phyloP scores from a whole-genome alignment of 2,113 vertebrate genomes.

The Fukomys damarensis region DNA sequence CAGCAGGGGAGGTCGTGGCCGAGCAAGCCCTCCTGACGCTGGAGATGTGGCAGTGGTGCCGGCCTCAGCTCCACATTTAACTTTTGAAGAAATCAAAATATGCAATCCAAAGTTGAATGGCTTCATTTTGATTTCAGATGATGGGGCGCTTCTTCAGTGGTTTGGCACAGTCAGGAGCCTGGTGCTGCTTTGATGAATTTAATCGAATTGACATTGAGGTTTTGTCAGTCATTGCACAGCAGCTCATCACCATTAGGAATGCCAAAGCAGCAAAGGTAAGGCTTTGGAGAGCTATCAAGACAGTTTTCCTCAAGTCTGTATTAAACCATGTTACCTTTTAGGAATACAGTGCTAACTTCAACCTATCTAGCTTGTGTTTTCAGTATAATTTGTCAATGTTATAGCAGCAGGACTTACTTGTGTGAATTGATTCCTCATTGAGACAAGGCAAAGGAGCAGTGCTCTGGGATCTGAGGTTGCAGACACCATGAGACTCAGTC shows the following conservation, averaged over 20 bases:
- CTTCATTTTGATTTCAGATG: conserved; percentile 85
- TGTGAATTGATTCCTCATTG: not conserved
- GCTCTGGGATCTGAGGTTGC: not conserved
- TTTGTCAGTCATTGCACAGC: conserved; percentile 91
- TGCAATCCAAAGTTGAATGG: not conserved
- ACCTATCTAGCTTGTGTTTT: not conserved
- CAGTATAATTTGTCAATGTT: not conserved
- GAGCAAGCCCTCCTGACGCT: too few relatives aligned
- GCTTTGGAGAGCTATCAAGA: accelerated
- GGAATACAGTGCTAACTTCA: not conserved
- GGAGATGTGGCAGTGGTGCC: too few relatives aligned
- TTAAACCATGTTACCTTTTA: not conserved
- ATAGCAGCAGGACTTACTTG: not conserved
- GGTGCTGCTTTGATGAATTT: conserved; percentile 93
- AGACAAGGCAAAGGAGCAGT: not conserved
- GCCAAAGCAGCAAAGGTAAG: conserved; percentile 90
- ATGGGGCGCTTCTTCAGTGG: conserved; percentile 93
- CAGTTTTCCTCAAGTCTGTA: not conserved
- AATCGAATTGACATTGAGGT: conserved; percentile 93
- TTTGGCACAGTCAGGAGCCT: conserved; percentile 91
- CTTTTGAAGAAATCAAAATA: not conserved
- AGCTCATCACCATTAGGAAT: conserved; percentile 91
- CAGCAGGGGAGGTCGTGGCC: too few relatives aligned
- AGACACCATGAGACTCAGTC: not conserved
- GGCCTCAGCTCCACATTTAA: not conserved